phyloP scores from a whole-genome alignment of 2,888 invertebrate species.

The Frankliniella intonsa region DNA sequence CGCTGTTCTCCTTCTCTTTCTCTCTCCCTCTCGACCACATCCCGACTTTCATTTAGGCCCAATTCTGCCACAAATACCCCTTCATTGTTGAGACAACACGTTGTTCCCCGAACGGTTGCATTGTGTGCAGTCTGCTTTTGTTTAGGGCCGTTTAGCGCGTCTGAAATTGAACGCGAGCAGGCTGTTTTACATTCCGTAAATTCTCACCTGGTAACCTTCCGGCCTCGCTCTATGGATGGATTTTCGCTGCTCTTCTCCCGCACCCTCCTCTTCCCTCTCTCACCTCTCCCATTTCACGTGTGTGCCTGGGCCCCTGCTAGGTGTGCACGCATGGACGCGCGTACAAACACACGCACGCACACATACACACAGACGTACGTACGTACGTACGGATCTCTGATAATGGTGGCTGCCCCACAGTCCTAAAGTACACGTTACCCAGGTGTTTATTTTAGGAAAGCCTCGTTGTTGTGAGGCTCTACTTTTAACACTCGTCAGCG shows the following conservation, averaged over 20 bases:
- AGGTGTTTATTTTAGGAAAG: conserved; percentile 14
- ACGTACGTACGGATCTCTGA: not conserved
- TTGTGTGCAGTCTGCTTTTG: too few relatives aligned
- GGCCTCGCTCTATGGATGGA: too few relatives aligned
- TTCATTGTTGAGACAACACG: not conserved
- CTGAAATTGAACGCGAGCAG: not conserved
- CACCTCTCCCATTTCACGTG: too few relatives aligned
- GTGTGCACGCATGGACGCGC: too few relatives aligned
- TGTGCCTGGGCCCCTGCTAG: too few relatives aligned
- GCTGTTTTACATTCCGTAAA: not conserved
- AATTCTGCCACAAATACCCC: not conserved
- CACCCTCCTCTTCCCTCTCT: too few relatives aligned
- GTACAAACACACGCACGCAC: not conserved
- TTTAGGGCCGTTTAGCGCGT: too few relatives aligned
- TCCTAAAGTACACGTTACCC: not conserved
- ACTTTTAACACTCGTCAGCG: conserved; percentile 5
- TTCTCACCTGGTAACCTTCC: too few relatives aligned
- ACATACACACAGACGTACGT: not conserved
- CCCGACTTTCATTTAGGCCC: not conserved
- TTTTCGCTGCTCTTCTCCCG: too few relatives aligned
- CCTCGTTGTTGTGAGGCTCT: not conserved
- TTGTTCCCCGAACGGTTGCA: not conserved
- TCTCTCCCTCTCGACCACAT: not conserved
- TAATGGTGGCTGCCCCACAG: not conserved
- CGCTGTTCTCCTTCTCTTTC: not conserved